A percentile compares a stretch with the other conserved stretches of the same genome.
Conservation (phyloP, 2,797 vertebrate species). For the Arrhamphus sclerolepis region DNA sequence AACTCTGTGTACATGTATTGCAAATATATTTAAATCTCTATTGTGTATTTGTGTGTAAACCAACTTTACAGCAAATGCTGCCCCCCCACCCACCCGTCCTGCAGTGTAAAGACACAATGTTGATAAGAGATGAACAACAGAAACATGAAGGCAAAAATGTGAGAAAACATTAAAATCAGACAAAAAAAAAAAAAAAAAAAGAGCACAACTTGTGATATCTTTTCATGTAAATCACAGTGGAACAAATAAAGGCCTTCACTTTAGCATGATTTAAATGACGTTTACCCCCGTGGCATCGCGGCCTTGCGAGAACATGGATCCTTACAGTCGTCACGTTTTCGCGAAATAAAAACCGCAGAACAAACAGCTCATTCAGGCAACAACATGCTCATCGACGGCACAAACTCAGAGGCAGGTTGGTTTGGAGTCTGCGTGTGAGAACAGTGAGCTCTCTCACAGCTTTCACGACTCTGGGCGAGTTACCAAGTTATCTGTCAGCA, state of each 20-base stretch:
- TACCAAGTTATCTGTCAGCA: not conserved
- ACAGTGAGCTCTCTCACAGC: constrained; percentile 5
- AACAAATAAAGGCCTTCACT: constrained; percentile 28
- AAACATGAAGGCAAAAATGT: constrained; percentile 9
- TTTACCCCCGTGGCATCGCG: no score
- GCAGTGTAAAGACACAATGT: not conserved
- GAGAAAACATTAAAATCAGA: constrained; percentile 17
- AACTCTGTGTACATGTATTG: constrained; percentile 9
- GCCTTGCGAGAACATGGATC: not conserved
- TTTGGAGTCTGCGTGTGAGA: not conserved
- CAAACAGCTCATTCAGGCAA: constrained; percentile 3
- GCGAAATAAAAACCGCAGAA: not conserved
- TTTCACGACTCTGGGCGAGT: not conserved
- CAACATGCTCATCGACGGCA: constrained; percentile 14
- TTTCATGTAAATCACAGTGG: not conserved
- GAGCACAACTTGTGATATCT: not conserved
- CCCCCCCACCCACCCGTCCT: constrained; percentile 16
- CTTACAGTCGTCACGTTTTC: not conserved
- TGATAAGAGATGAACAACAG: constrained; percentile 12
- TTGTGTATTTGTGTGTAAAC: constrained; percentile 11
- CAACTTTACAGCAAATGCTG: constrained; percentile 44
- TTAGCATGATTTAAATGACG: not conserved
- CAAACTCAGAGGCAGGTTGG: constrained; percentile 1
- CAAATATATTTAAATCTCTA: constrained; percentile 3
- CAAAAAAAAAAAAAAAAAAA: constrained; percentile 20